phyloP scores from a whole-genome alignment of 30 jellyfish, hydroid and myxozoan species.

The Aurelia sp. region DNA sequence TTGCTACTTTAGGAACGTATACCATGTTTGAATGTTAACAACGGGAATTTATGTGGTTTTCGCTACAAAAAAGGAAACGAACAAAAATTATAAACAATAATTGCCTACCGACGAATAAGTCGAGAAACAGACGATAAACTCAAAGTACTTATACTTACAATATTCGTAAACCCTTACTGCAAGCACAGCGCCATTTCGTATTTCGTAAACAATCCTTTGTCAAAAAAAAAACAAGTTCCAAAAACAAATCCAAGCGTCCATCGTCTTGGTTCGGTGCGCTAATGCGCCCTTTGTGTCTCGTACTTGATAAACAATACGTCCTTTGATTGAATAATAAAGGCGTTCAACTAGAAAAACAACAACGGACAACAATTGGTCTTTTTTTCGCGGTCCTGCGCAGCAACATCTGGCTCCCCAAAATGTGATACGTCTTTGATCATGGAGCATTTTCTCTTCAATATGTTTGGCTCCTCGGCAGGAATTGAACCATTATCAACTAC shows the following conservation, averaged over 20 bases:
- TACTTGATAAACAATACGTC: not conserved
- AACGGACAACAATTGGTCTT: not conserved
- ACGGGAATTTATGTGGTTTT: no score
- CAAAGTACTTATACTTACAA: no score
- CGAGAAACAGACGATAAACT: no score
- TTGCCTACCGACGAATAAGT: no score
- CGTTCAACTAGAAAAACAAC: not conserved
- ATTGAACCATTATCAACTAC: slow-evolving; percentile 9
- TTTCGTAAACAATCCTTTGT: not conserved
- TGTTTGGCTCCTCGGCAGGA: slow-evolving; percentile 39
- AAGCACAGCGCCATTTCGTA: no score
- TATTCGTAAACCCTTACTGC: not conserved
- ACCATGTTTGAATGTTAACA: no score
- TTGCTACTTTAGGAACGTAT: no score
- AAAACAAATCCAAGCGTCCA: not conserved
- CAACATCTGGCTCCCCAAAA: slow-evolving; percentile 11
- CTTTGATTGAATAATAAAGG: not conserved
- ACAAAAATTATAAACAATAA: no score
- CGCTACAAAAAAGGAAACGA: no score
- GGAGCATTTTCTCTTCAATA: not conserved
- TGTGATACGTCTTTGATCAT: not conserved
- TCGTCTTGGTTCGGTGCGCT: not conserved
- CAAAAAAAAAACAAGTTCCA: not conserved
- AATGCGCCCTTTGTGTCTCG: not conserved
- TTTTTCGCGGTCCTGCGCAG: not conserved